Conservation (phyloP, 2,888 invertebrate species). For the Oligia latruncula region DNA sequence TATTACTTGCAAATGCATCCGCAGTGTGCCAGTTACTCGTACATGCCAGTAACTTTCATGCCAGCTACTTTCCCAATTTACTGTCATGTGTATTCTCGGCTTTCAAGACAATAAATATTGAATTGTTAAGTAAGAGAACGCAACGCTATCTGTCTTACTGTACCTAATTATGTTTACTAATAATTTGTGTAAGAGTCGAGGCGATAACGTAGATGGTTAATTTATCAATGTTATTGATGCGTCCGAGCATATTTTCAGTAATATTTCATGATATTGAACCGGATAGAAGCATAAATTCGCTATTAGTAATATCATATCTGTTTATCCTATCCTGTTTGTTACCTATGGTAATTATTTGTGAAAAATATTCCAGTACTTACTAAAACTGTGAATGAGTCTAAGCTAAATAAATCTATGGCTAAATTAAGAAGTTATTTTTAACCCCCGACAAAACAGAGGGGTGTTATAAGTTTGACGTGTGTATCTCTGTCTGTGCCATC, state of each 20-base stretch:
- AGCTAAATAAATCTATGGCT: not conserved
- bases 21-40: no score
- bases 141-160: constrained; percentile 24
- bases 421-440: no score
- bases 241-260: not conserved
- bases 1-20: no score
- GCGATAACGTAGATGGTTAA: not conserved
- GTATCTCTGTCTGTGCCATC: no score
- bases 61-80: no score
- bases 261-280: not conserved
- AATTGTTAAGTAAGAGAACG: constrained; percentile 33
- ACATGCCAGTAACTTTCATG: no score
- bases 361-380: not conserved
- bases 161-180: constrained; percentile 23
- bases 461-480: no score
- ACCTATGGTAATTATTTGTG: not conserved
- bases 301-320: not conserved
- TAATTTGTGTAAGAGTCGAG: not conserved
- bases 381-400: not conserved
- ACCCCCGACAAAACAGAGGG: no score
- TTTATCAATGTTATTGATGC: not conserved
- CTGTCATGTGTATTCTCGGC: no score
- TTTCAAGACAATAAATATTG: constrained; percentile 39
- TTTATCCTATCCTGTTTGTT: not conserved
- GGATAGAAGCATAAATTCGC: not conserved